Base-by-base conservation (phyloP, 2,113 vertebrate genomes). In the Cervus canadensis region DNA sequence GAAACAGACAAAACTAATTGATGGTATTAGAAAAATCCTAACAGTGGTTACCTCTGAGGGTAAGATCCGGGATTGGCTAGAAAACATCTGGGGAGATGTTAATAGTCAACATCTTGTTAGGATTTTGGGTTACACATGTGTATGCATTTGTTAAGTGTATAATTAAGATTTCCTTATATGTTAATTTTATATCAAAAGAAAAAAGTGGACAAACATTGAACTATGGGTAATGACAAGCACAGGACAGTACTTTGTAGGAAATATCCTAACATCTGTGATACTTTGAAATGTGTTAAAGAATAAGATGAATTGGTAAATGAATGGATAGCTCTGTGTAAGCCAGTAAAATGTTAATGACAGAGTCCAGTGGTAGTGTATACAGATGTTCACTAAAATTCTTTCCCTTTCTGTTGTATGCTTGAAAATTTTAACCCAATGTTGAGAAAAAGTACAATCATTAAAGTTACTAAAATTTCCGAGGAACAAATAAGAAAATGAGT, bases 311-410 rank as follows among this genome's bases (percentile, higher is more conserved):
- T 5, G 40, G 30, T 6, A 45, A 30, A 10, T 1, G 48, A 50
- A 14, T 1, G 25, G 50, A 26, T 7, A 43, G 36, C 4, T 60
- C 13, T 3, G n/a, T 33, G 50, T 11, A 30, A 59, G 56, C 54
- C 88, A 79, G 40, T 28, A 10, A 62, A 82, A 67, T 13, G 16
- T 14, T 56, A 62, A 57, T 0, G 60, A 26, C 0, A 43, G 52
- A 81, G 60, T 17, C 28, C 2, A 64, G 10, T 0, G 48, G 19
- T 19, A 2, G 26, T 12, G 6, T 25, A 21, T 8, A n/a, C 0
- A 19, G 54, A 56, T 17, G 26, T 2, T 76, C 83, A 43, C 48
- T 45, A 14, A 64, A 59, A 56, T 16, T 21, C 15, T 54, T 71
- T 30, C 33, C 16, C 36, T 60, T 74, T 33, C 17, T 25, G n/a